Base-by-base conservation (phyloP, 2,797 vertebrate genomes). In the Decapterus maruadsi region DNA sequence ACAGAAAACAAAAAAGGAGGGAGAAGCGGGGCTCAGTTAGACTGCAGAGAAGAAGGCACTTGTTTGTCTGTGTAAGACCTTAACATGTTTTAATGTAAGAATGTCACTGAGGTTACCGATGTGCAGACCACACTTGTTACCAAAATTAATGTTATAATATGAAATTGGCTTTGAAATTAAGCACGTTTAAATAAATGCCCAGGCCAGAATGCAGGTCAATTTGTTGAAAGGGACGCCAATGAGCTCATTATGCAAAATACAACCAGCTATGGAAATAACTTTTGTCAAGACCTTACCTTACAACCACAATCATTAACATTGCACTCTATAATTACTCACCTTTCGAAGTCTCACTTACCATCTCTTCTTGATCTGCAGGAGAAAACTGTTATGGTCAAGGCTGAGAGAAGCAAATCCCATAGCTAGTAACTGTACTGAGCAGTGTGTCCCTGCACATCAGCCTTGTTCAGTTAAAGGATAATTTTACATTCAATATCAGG, bases 61-160 rank as follows among this genome's bases (percentile, higher is more conserved):
- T 91, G 96, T 95, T 95, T 97, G 95, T 95, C 96, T 95, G 93
- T 97, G 95, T 96, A 97, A 97, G 96, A 96, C 94, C 96, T 95
- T 96, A 75, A 82, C 72, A 79, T 87, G 71, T 81, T 78, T 45
- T 16, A 19, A 79, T 72, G 69, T 85, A 91, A 95, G 82, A 92
- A 78, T 68, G 70, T 62, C 86, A 73, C 71, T 80, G 75, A 90
- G 75, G 62, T 60, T 56, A 81, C 87, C 89, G 86, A 91, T 94
- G 92, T 93, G 91, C 93, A 95, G 91, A 92, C 93, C 94, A 94
- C 96, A 95, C 93, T 91, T 76, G 50, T 66, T 61, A 66, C 93
- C 71, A 79, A 40, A 91, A 80, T 75, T 0, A 59, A 59, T 72
- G 16, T 53, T 61, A 45, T 71, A 65, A 12, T 50, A 29, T 20